Conservation (phyloP, 2,113 vertebrate genomes). For the Pteronura brasiliensis region DNA sequence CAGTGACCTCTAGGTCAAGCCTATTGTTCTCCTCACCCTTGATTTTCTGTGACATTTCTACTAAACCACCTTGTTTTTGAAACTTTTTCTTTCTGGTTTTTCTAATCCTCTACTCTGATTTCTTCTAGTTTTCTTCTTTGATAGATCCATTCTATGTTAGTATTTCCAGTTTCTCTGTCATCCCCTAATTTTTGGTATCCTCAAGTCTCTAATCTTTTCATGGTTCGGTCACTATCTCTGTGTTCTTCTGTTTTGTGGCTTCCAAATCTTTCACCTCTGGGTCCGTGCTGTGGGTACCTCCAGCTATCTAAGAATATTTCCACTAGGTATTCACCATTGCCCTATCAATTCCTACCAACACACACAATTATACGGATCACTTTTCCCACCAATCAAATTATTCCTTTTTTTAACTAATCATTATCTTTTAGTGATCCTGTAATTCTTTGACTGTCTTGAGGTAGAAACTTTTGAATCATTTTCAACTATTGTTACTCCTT, state of each 20-base stretch:
- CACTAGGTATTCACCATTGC: background rate
- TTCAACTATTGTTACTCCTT: background rate
- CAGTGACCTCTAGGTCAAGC: background rate
- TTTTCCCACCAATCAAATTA: background rate
- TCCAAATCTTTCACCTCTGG: background rate
- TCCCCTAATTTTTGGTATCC: background rate
- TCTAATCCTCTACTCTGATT: background rate
- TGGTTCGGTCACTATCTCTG: background rate
- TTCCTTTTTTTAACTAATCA: background rate
- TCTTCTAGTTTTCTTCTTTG: background rate
- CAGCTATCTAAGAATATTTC: background rate
- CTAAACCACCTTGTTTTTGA: background rate
- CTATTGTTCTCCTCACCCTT: background rate
- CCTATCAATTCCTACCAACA: background rate
- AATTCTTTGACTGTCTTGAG: background rate
- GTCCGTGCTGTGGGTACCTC: no score
- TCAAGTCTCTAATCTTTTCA: background rate
- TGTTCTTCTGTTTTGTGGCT: rapidly evolving
- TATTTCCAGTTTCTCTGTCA: background rate
- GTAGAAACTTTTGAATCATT: background rate
- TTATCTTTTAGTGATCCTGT: background rate
- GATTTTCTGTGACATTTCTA: background rate
- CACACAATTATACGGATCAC: no score
- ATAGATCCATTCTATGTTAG: background rate
- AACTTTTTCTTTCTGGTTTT: background rate